Percentiles rank a stretch among this genome's conserved stretches.
Conservation (phyloP, 2,888 invertebrate genomes). For the Cephus runcator region DNA sequence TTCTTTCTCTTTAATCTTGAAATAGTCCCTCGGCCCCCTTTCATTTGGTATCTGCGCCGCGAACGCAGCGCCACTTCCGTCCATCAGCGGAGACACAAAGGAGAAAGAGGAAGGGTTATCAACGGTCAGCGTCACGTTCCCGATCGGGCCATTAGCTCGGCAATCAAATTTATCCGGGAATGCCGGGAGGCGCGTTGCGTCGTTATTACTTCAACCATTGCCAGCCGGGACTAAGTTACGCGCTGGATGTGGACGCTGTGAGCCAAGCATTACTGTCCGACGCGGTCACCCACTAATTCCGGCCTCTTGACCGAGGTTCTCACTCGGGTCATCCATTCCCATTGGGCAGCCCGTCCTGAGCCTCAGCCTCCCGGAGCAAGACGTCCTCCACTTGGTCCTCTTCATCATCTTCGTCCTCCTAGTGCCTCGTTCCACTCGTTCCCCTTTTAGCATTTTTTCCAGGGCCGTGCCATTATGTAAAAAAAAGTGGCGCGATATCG, state of each 20-base stretch:
- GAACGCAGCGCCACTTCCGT: background rate
- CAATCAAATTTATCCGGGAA: conserved; percentile 6
- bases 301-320: background rate
- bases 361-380: background rate
- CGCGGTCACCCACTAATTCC: background rate
- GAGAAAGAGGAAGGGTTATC: background rate
- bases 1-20: background rate
- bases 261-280: background rate
- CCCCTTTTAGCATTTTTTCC: background rate
- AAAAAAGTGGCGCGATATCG: background rate
- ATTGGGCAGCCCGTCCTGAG: background rate
- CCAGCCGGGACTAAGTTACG: background rate
- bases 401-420: background rate
- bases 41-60: background rate
- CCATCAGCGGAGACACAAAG: background rate
- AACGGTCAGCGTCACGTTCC: conserved; percentile 1
- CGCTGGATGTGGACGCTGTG: background rate
- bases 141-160: conserved; percentile 5
- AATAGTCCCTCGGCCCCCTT: background rate
- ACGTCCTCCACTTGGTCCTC: background rate
- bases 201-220: background rate
- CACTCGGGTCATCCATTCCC: background rate
- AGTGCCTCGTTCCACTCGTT: background rate
- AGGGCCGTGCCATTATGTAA: background rate
- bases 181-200: background rate